Conservation (phyloP, 2,888 invertebrate species). For the Rotaria magnacalcarata region DNA sequence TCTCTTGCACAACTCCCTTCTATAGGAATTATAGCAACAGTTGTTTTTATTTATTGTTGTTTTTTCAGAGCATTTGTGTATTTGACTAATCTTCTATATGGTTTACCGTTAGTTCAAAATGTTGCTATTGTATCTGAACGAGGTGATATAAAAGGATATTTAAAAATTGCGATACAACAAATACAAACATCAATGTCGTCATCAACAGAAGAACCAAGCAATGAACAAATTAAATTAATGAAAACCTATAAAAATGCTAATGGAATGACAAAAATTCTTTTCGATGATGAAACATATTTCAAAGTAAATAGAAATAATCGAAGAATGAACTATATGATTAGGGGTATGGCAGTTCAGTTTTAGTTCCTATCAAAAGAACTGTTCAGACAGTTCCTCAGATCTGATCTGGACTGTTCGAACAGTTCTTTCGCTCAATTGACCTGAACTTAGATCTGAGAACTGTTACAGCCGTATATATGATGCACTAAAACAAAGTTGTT, state of each 20-base stretch:
- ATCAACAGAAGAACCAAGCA: neutral
- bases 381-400: no score
- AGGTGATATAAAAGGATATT: conserved; percentile 91
- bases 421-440: no score
- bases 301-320: neutral
- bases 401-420: no score
- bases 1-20: no score
- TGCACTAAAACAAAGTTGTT: no score
- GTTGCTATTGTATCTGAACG: conserved; percentile 92
- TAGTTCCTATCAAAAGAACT: no score
- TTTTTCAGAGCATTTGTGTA: conserved; percentile 74
- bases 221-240: conserved; percentile 32
- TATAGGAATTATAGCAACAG: no score
- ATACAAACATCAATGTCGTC: conserved; percentile 66
- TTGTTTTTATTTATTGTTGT: no score
- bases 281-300: conserved; percentile 65
- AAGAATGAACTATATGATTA: no score
- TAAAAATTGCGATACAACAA: conserved; percentile 71
- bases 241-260: conserved; percentile 69
- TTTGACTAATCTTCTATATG: conserved; percentile 89
- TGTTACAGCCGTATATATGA: no score
- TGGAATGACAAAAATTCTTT: conserved; percentile 73
- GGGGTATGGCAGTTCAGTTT: no score
- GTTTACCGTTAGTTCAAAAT: conserved; percentile 85
- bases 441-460: no score